These are phyloP conservation scores for Caenorhabditis sp. DNA, from an alignment of 2,888 invertebrate species.

Conservation along the genomic window DNA sequence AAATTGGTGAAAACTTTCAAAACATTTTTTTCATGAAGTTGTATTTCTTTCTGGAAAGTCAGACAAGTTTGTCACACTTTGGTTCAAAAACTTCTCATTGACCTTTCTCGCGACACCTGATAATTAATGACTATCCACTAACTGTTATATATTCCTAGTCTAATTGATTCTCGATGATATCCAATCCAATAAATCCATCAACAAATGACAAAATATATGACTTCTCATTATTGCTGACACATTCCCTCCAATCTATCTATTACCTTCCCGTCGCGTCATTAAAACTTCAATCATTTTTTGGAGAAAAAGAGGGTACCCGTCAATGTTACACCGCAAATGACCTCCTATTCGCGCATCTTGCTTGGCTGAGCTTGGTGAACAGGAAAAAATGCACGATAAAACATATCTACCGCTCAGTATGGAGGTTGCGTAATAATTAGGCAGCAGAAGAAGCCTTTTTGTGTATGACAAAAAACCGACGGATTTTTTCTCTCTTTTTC, in stretches of 20 bases:
- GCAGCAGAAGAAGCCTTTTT: neutral
- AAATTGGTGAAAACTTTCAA: no score
- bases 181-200: neutral
- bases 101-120: no score
- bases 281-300: constrained; percentile 1
- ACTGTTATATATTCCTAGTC: neutral
- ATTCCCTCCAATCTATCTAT: neutral
- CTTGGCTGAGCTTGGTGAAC: neutral
- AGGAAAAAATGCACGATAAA: neutral
- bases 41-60: no score
- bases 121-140: no score
- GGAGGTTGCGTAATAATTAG: neutral
- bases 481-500: neutral
- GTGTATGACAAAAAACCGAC: neutral
- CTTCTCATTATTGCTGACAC: neutral
- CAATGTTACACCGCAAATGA: neutral
- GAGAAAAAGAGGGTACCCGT: no score
- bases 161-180: neutral
- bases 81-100: no score
- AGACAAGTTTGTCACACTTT: no score
- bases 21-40: no score
- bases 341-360: neutral
- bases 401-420: neutral
- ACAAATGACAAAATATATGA: constrained; percentile 1
- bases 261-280: neutral